Evolutionary conservation across 2,113 vertebrate species (phyloP), one percentile per base, ranked within the genome.

Genomic region (Diadophis punctatus): DNA sequence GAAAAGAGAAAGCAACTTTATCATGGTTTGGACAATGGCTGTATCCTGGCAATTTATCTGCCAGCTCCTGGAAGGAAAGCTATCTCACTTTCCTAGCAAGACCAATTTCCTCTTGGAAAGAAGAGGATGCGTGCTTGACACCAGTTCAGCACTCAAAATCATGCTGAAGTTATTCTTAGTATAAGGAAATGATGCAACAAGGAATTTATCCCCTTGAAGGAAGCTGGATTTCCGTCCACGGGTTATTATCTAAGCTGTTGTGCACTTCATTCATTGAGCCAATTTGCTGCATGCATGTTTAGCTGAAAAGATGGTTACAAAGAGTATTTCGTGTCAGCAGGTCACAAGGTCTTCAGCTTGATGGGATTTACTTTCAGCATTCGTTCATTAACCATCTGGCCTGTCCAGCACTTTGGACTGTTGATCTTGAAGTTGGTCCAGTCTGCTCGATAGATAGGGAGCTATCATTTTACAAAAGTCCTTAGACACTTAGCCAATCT

Each of bases 161-260:
- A 86, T 85, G 84, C 55, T 95, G 93, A 91, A 93, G 96, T 94
- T 95, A 95, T 96, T 96, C 95, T 96, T 88, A 93, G 94, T 89
- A 96, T 94, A 94, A 95, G 97, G 97, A 97, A 97, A 96, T 97
- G 95, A 96, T 95, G 97, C 96, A 97, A 95, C 14, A 34, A 96
- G 94, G 92, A 95, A 93, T 95, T 95, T 94, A 94, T 94, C 93
- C 96, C 60, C 51, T 94, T 93, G 95, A 92, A 96, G 96, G 97
- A 97, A 96, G 96, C 92, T 95, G 95, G 94, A 89, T 97, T 97
- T 97, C 97, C 92, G 90, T 90, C n/a, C 1, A 91, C 4, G 95
- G 93, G 87, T 0, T n/a, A 2, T 95, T 95, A 93, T 94, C 95
- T 95, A 12, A 93, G 88, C 87, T 89, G 88, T 55, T 92, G 95